These are phyloP conservation scores for Ectropis grisescens DNA, from an alignment of 1,140 invertebrate species.

Conservation along the genomic window DNA sequence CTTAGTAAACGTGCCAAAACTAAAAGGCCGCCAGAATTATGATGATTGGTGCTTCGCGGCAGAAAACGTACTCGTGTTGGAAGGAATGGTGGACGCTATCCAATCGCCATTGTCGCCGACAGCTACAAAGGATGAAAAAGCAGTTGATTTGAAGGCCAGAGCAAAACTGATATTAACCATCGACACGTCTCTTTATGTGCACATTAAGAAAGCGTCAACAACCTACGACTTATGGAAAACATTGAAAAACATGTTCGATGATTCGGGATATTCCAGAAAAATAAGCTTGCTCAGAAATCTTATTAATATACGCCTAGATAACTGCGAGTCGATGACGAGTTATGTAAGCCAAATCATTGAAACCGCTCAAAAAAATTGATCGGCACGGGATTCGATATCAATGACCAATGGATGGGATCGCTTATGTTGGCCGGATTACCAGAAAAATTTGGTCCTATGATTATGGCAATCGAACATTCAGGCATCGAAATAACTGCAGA, in stretches of 20 bases:
- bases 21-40: not conserved
- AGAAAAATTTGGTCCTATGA: not conserved
- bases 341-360: not conserved
- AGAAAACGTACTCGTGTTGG: not conserved
- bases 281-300: not conserved
- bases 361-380: not conserved
- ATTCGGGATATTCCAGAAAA: not conserved
- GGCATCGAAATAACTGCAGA: not conserved
- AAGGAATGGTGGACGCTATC: not conserved
- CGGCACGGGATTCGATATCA: not conserved
- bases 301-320: not conserved
- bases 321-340: not conserved
- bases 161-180: not conserved
- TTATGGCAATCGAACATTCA: not conserved
- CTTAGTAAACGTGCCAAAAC: not conserved
- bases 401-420: not conserved
- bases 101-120: not conserved
- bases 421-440: not conserved
- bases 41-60: not conserved
- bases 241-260: not conserved
- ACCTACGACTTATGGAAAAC: not conserved
- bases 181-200: not conserved
- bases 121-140: not conserved
- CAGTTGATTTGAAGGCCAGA: not conserved
- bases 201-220: not conserved